Percentiles rank a stretch among this genome's conserved stretches.
Evolutionary conservation across 2,797 vertebrate species (phyloP).

Genomic region (Malacoraja senta): DNA sequence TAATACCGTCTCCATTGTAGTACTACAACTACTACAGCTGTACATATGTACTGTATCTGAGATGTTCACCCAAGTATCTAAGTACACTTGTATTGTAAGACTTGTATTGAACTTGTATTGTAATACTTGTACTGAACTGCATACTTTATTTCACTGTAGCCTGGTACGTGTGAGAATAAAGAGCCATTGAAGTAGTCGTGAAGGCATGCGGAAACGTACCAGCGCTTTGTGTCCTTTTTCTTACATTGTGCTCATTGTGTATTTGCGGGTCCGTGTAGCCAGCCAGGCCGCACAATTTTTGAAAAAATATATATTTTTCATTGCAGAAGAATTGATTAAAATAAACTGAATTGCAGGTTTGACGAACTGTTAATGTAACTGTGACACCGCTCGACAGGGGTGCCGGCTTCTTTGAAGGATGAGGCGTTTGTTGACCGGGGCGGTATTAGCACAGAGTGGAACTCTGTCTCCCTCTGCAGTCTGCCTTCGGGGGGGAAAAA

Average conservation of each 20-base stretch:
- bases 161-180: too few relatives aligned
- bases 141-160: too few relatives aligned
- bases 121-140: too few relatives aligned
- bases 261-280: not conserved
- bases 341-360: constrained; percentile 10
- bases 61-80: too few relatives aligned
- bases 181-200: too few relatives aligned
- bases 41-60: too few relatives aligned
- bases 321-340: not conserved
- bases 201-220: too few relatives aligned
- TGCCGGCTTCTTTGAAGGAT: not conserved
- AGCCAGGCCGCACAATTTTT: not conserved
- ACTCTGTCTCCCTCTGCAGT: constrained; percentile 18
- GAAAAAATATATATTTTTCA: not conserved
- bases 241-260: not conserved
- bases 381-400: not conserved
- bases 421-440: not conserved
- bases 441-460: not conserved
- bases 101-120: too few relatives aligned
- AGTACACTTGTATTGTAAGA: too few relatives aligned
- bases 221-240: too few relatives aligned
- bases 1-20: too few relatives aligned
- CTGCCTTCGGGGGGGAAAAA: not conserved
- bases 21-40: too few relatives aligned
- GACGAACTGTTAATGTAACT: not conserved